These are phyloP conservation scores for Sarcoramphus papa DNA, from an alignment of 2,797 vertebrate species.

Conservation along the genomic window DNA sequence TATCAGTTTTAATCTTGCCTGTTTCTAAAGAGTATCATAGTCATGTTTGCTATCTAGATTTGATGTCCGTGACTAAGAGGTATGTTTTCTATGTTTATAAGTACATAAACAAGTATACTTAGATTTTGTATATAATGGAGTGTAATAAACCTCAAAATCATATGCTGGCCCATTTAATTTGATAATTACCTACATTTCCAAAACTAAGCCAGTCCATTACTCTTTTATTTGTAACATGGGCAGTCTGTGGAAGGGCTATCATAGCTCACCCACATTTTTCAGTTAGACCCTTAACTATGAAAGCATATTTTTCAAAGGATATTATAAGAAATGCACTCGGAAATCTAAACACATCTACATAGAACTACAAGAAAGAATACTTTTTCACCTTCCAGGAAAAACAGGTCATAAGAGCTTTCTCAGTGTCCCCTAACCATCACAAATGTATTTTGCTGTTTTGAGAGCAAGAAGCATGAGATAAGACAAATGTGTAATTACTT, in stretches of 20 bases:
- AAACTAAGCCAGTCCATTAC: not conserved
- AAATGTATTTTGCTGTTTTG: conserved; percentile 63
- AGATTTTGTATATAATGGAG: not conserved
- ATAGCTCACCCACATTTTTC: not conserved
- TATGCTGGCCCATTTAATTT: not conserved
- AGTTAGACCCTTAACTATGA: not conserved
- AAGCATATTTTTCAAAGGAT: not conserved
- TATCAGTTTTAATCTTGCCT: not conserved
- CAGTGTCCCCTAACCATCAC: not conserved
- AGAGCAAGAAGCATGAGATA: conserved; percentile 73
- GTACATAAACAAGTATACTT: not conserved
- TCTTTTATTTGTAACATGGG: not conserved
- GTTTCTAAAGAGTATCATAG: not conserved
- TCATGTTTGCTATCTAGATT: not conserved
- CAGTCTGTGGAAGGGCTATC: not conserved
- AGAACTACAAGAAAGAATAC: not conserved
- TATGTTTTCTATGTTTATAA: not conserved
- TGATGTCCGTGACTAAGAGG: not conserved
- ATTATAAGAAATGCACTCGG: not conserved
- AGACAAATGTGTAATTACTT: conserved; percentile 79
- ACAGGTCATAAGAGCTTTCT: conserved; percentile 14
- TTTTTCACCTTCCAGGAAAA: conserved; percentile 15
- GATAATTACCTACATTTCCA: not conserved
- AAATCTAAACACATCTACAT: not conserved
- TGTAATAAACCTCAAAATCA: not conserved